These are phyloP conservation scores for Okamejei kenojei DNA, from an alignment of 2,797 vertebrate genomes.

Conservation along the genomic window DNA sequence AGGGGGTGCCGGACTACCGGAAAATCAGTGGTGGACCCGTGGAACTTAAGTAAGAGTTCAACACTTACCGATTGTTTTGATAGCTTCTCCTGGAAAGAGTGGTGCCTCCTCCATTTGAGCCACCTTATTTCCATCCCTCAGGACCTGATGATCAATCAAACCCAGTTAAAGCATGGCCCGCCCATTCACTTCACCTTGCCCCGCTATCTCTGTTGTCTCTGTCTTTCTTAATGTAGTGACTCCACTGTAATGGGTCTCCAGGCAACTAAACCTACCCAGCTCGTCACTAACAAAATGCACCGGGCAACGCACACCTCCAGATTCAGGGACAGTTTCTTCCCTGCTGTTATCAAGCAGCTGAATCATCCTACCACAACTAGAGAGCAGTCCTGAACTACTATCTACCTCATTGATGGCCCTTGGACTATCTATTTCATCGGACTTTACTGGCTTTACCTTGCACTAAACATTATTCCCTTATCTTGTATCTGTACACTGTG, in stretches of 20 bases:
- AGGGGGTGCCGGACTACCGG: no score
- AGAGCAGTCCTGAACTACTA: no score
- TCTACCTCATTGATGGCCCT: no score
- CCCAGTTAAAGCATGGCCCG: slow-evolving; percentile 27
- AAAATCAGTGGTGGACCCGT: neutral
- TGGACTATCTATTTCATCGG: no score
- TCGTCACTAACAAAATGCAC: no score
- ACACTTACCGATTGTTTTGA: slow-evolving; percentile 75
- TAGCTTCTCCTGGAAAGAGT: slow-evolving; percentile 80
- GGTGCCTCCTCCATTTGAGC: slow-evolving; percentile 79
- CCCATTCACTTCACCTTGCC: neutral
- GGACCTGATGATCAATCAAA: slow-evolving; percentile 57
- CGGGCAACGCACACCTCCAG: neutral
- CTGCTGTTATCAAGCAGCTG: no score
- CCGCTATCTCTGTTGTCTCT: neutral
- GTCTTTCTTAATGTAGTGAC: neutral
- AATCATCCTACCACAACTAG: no score
- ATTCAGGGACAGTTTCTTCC: no score
- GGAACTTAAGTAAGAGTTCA: neutral
- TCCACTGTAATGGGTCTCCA: neutral
- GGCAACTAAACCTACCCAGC: neutral
- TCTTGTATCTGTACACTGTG: no score
- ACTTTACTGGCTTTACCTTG: no score
- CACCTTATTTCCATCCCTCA: slow-evolving; percentile 70
- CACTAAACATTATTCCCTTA: no score